A percentile compares a stretch with the other conserved stretches of the same genome.
phyloP scores from a whole-genome alignment of 2,113 vertebrate species.

The Cromileptes altivelis region DNA sequence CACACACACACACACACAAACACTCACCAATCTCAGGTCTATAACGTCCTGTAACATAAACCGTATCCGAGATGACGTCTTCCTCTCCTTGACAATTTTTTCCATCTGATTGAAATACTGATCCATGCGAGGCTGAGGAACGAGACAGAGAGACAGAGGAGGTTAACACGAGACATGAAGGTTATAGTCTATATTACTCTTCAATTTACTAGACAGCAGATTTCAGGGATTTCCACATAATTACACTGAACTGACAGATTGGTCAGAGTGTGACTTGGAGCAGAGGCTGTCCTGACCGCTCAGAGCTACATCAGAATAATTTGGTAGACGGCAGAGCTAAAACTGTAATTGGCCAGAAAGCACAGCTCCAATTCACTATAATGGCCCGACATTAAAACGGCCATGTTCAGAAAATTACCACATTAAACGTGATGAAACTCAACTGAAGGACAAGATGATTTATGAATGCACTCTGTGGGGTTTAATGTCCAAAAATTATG shows the following conservation, averaged over 20 bases:
- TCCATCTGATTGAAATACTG: constrained; percentile 99
- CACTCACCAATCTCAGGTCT: constrained; percentile 94
- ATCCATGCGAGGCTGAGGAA: constrained; percentile 94
- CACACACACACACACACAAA: constrained; percentile 71
- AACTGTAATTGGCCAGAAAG: constrained; percentile 21
- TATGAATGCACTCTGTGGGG: neutral
- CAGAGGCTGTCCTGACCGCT: neutral
- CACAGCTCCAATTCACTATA: constrained; percentile 6
- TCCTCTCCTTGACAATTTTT: constrained; percentile 98
- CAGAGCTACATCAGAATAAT: constrained; percentile 32
- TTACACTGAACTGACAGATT: constrained; percentile 33
- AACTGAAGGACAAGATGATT: constrained; percentile 15
- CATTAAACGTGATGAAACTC: constrained; percentile 35
- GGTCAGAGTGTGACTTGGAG: constrained; percentile 30
- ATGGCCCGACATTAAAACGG: neutral
- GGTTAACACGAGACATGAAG: constrained; percentile 24
- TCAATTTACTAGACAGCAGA: neutral
- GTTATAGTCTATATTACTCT: neutral
- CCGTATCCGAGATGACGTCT: constrained; percentile 96
- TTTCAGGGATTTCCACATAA: constrained; percentile 26
- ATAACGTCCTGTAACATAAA: constrained; percentile 98
- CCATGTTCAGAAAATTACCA: constrained; percentile 28
- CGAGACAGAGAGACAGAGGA: neutral
- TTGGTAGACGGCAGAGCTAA: constrained; percentile 25
- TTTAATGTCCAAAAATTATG: neutral